phyloP scores from a whole-genome alignment of 2,888 invertebrate species.

The Ornithoptera alexandrae region DNA sequence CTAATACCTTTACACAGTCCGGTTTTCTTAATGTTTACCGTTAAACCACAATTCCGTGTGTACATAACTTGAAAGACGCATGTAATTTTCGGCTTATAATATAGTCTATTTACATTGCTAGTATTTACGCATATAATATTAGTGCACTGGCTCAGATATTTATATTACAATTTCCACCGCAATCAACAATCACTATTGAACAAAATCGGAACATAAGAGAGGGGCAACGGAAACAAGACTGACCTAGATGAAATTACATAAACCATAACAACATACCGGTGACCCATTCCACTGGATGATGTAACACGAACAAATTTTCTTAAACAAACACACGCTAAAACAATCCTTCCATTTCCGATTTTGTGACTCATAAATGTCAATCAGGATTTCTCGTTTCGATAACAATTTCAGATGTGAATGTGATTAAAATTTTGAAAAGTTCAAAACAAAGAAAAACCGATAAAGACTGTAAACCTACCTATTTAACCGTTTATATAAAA shows the following conservation, averaged over 20 bases:
- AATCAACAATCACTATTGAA: not conserved
- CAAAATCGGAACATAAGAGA: slow-evolving; percentile 4
- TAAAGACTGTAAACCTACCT: too few relatives aligned
- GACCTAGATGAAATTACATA: slow-evolving; percentile 27
- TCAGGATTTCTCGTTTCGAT: slow-evolving; percentile 7
- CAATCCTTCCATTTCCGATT: slow-evolving; percentile 25
- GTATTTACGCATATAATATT: not conserved
- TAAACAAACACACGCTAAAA: slow-evolving; percentile 37
- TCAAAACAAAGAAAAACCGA: too few relatives aligned
- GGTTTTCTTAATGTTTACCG: slow-evolving; percentile 17
- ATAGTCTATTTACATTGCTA: too few relatives aligned
- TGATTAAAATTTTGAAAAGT: not conserved
- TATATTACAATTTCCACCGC: slow-evolving; percentile 12
- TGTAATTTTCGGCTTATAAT: too few relatives aligned
- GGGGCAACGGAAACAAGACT: slow-evolving; percentile 13
- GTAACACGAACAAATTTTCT: slow-evolving; percentile 45
- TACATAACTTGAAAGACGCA: too few relatives aligned
- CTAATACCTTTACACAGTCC: slow-evolving; percentile 32
- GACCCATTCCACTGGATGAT: slow-evolving; percentile 50
- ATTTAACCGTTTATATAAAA: too few relatives aligned
- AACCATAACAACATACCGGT: slow-evolving; percentile 35
- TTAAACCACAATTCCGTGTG: not conserved
- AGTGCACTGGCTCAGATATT: slow-evolving; percentile 1
- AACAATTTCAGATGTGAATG: slow-evolving; percentile 19
- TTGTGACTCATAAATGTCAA: slow-evolving; percentile 28